Percentiles rank a stretch among this genome's conserved stretches.
Evolutionary conservation across 2,113 vertebrate species (phyloP).

Genomic region (Vidua chalybeata): DNA sequence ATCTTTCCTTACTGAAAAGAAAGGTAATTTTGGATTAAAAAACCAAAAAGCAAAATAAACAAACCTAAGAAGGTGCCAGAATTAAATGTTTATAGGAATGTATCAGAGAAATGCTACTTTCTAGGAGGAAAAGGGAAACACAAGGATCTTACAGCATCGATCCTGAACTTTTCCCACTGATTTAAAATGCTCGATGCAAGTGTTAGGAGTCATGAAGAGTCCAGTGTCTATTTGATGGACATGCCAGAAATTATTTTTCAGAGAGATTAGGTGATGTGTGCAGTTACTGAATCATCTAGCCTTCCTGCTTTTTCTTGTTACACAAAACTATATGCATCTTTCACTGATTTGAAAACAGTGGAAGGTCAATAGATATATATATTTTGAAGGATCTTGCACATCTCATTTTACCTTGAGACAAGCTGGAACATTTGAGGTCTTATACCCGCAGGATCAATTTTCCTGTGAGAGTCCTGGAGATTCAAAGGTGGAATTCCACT

Average conservation of each 20-base stretch:
- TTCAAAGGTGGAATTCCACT: not conserved
- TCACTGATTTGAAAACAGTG: not conserved
- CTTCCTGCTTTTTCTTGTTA: not conserved
- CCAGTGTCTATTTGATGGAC: not conserved
- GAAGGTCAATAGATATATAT: not conserved
- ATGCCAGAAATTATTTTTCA: not conserved
- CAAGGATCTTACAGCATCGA: not conserved
- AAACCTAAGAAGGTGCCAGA: not conserved
- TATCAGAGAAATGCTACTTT: not conserved
- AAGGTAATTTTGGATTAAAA: not conserved
- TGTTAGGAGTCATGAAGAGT: not conserved
- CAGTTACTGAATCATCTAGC: not conserved
- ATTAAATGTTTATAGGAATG: not conserved
- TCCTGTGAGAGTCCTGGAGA: not conserved
- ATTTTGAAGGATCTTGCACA: not conserved
- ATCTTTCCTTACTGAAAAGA: not conserved
- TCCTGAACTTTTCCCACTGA: not conserved
- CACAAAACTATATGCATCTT: not conserved
- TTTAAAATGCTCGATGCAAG: not conserved
- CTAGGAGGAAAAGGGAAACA: not conserved
- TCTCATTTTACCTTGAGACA: not conserved
- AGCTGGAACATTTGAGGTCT: not conserved
- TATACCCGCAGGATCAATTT: not conserved
- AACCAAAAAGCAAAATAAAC: not conserved
- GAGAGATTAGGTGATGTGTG: not conserved